Percentiles rank a stretch among this genome's conserved stretches.
These are phyloP conservation scores for Elgaria multicarinata DNA, from an alignment of 2,113 vertebrate genomes.

Conservation along the genomic window DNA sequence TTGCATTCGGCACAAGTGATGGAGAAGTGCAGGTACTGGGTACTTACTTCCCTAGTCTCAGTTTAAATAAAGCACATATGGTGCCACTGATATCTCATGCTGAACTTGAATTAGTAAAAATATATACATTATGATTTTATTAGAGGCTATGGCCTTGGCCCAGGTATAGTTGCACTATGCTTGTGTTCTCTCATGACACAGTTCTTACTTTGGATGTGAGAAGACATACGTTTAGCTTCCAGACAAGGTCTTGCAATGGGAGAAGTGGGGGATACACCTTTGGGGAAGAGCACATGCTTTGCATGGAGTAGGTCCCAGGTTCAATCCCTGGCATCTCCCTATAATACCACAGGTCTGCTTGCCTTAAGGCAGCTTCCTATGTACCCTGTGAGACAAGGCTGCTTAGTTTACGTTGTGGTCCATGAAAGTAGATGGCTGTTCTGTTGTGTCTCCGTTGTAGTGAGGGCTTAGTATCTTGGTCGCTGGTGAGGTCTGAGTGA, in stretches of 20 bases:
- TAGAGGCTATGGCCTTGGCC: background rate
- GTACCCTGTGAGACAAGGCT: background rate
- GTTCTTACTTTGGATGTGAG: background rate
- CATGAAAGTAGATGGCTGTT: background rate
- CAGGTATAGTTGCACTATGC: background rate
- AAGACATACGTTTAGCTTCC: background rate
- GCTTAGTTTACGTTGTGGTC: background rate
- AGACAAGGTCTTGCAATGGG: background rate
- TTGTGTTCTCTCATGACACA: background rate
- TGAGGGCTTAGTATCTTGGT: no score
- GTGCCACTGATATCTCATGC: no score
- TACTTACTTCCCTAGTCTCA: background rate
- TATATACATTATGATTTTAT: background rate
- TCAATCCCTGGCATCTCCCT: background rate
- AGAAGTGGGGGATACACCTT: background rate
- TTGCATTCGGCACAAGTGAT: conserved; percentile 81
- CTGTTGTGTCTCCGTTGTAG: no score
- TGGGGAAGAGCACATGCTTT: background rate
- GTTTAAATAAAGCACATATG: background rate
- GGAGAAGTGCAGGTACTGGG: conserved; percentile 78
- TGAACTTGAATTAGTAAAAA: background rate
- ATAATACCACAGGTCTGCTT: background rate
- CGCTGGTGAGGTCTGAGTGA: no score
- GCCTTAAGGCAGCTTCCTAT: background rate
- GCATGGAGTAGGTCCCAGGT: background rate